phyloP scores from a whole-genome alignment of 2,113 vertebrate species.

The Pyxicephalus adspersus region DNA sequence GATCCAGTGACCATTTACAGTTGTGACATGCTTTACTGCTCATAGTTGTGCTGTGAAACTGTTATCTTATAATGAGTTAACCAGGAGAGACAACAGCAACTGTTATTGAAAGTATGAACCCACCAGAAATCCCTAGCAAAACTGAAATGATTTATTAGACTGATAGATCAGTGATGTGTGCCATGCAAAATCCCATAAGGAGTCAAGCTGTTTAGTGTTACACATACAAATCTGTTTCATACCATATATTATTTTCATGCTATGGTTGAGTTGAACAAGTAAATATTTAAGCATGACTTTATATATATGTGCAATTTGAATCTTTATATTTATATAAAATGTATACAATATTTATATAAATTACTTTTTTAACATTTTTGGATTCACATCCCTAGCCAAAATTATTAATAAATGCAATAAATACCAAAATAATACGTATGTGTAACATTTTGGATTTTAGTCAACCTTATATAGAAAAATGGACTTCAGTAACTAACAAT shows the following conservation, averaged over 20 bases:
- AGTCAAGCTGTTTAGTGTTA: not conserved
- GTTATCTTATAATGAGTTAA: conserved; percentile 53
- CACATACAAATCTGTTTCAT: not conserved
- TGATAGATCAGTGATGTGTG: not conserved
- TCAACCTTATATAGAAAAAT: too few species aligned
- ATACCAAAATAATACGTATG: too few species aligned
- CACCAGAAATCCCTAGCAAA: conserved; percentile 6
- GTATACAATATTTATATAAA: too few species aligned
- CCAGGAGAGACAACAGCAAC: conserved; percentile 51
- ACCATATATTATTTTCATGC: too few species aligned
- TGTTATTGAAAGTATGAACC: conserved; percentile 22
- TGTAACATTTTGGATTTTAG: too few species aligned
- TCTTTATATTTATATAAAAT: too few species aligned
- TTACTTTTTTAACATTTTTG: too few species aligned
- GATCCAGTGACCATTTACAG: conserved; percentile 42
- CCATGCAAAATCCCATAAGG: not conserved
- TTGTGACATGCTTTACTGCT: conserved; percentile 55
- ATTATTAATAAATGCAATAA: too few species aligned
- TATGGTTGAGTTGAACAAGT: not conserved
- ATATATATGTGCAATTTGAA: too few species aligned
- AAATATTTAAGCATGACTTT: too few species aligned
- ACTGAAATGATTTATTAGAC: conserved; percentile 36
- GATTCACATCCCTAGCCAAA: too few species aligned
- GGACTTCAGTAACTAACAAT: too few species aligned
- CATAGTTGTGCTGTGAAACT: conserved; percentile 49